phyloP scores from a whole-genome alignment of 2,797 vertebrate genomes.

The Sebastes nivosus region DNA sequence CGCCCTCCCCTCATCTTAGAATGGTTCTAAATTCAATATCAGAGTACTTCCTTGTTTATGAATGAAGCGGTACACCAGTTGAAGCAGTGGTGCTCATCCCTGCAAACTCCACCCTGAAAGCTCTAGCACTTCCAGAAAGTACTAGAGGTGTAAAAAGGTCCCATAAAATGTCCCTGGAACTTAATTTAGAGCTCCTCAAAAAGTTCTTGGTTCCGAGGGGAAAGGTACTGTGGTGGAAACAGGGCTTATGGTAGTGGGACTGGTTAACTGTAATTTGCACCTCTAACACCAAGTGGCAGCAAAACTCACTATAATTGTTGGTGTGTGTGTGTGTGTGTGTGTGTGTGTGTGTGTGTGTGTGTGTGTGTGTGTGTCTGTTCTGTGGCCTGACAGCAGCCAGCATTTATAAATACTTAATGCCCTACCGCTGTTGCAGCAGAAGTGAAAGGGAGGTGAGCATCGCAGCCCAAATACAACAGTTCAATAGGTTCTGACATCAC shows the following conservation, averaged over 20 bases:
- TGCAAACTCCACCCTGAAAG: too few species aligned
- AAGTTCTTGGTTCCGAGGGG: too few species aligned
- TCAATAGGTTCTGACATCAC: slow-evolving; percentile 31
- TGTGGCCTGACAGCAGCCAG: slow-evolving; percentile 43
- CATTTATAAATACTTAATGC: slow-evolving; percentile 71
- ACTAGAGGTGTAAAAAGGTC: too few species aligned
- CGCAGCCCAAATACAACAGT: slow-evolving; percentile 55
- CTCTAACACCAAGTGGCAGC: slow-evolving; percentile 70
- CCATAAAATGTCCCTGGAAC: too few species aligned
- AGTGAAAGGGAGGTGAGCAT: slow-evolving; percentile 5
- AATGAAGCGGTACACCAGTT: too few species aligned
- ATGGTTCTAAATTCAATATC: too few species aligned
- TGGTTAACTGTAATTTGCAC: slow-evolving; percentile 37
- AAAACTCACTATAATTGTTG: slow-evolving; percentile 40
- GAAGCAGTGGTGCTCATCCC: too few species aligned
- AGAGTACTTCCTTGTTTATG: too few species aligned
- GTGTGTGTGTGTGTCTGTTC: slow-evolving; percentile 1
- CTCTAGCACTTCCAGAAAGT: too few species aligned
- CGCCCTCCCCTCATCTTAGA: too few species aligned
- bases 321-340: not conserved
- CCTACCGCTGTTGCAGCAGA: slow-evolving; percentile 57
- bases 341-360: not conserved
- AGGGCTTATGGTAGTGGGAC: not conserved
- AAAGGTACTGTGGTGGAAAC: too few species aligned
- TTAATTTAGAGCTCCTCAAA: too few species aligned